Percentiles rank a stretch among this genome's conserved stretches.
Evolutionary conservation across 2,888 invertebrate genomes (phyloP).

Genomic region (Monoplex corrugatus): DNA sequence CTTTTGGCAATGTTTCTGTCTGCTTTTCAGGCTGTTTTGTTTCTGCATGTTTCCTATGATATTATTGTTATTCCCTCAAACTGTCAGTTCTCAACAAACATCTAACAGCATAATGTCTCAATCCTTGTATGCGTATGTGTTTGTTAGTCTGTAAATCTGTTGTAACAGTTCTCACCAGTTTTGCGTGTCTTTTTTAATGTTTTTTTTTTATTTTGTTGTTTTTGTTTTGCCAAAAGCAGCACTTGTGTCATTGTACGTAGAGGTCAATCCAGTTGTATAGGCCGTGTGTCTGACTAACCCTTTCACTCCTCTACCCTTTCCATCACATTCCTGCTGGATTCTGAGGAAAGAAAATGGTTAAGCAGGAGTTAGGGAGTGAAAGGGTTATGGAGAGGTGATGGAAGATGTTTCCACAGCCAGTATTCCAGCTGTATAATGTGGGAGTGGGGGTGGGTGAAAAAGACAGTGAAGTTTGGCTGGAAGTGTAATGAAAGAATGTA

Average conservation of each 20-base stretch:
- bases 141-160: background rate
- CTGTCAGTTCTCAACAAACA: background rate
- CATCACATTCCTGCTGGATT: too few species aligned
- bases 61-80: background rate
- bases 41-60: background rate
- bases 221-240: background rate
- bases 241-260: background rate
- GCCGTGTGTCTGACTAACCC: too few species aligned
- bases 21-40: background rate
- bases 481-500: background rate
- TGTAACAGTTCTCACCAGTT: too few species aligned
- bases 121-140: background rate
- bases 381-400: background rate
- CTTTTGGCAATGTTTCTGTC: background rate
- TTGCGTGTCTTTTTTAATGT: too few species aligned
- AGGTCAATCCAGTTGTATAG: too few species aligned
- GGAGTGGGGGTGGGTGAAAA: background rate
- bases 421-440: background rate
- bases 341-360: too few species aligned
- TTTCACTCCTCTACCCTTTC: background rate
- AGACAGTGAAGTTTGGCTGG: background rate
- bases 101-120: slow-evolving; percentile 18
- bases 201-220: background rate
- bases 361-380: too few species aligned
- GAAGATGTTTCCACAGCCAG: background rate